Base-by-base conservation (phyloP, 1,140 invertebrate genomes). In the Ridgeia piscesae region DNA sequence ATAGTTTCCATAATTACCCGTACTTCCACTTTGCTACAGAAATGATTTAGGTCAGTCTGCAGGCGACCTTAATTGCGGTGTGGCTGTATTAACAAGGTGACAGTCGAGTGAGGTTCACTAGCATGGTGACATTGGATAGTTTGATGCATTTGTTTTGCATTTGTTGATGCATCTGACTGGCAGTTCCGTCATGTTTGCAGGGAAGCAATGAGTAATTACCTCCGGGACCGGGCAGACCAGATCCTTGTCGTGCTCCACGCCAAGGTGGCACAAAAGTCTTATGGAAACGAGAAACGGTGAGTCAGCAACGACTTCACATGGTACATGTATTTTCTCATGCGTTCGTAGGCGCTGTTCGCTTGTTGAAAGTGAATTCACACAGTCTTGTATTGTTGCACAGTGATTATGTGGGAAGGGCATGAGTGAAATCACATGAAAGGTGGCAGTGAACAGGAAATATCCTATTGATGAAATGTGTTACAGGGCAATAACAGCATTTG, bases 231-330 rank as follows among this genome's bases (percentile, higher is more conserved):
- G 94, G 98, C 98, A 93, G 99, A 99, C 95, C 99, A 99, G 97
- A 97, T 99, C 6, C 97, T 99, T 34, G 98, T 99, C 6, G 99
- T 99, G 92, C 96, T 99, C 91, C 99, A 99, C 96, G 99, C 99
- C 9, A 99, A 99, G 97, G 97, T 97, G 42, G 99, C 99, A 33
- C 99, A 99, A 96, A 99, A 99, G 95, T 99, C 99, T 0, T 99
- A 99, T 96, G 99, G 99, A 91, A 99, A 99, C 96, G 99, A 99
- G 95, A 99, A 99, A 96, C 97, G 99, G 96, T 97, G 35, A 33
- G 91, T 90, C 58, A 77, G 4, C 14, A 77, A 27, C 27, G 27
- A 77, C 58, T 77, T 77, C 27, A 77, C 27, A 31, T 14, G 58
- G 11, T 21, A 21, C 58, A 21, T 21, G 27, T 77, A 31, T 77